A percentile compares a stretch with the other conserved stretches of the same genome.
Evolutionary conservation across 2,797 vertebrate genomes (phyloP).

Genomic region (Smutsia temminckii): DNA sequence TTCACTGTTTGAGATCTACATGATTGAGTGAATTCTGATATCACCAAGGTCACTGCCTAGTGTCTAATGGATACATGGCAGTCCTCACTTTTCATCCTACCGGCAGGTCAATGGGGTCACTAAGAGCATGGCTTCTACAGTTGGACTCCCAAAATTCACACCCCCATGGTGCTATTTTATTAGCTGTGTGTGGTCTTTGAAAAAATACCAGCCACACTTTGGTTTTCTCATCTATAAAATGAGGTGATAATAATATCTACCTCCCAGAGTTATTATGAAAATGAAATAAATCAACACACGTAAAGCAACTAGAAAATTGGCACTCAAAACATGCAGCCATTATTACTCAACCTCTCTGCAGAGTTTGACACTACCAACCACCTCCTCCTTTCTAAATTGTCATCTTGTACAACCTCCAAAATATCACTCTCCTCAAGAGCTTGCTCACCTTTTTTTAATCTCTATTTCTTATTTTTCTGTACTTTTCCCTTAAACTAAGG

Average conservation of each 20-base stretch:
- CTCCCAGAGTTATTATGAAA: not conserved
- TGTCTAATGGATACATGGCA: not conserved
- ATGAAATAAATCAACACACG: not conserved
- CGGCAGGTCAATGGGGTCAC: fast-evolving
- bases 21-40: not conserved
- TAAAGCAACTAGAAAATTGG: not conserved
- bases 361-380: not conserved
- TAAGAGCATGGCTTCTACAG: not conserved
- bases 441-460: not conserved
- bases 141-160: not conserved
- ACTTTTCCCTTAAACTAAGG: not conserved
- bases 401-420: not conserved
- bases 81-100: not conserved
- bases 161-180: not conserved
- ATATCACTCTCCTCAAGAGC: not conserved
- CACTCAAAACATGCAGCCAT: not conserved
- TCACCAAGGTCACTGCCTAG: fast-evolving
- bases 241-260: not conserved
- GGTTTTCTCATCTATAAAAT: not conserved
- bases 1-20: not conserved
- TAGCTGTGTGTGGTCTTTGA: not conserved
- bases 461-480: not conserved
- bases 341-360: not conserved
- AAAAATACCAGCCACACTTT: not conserved
- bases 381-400: not conserved